A percentile compares a stretch with the other conserved stretches of the same genome.
These are phyloP conservation scores for Tokudaia tokunoshimensis DNA, from an alignment of 2,797 vertebrate genomes.

Conservation along the genomic window DNA sequence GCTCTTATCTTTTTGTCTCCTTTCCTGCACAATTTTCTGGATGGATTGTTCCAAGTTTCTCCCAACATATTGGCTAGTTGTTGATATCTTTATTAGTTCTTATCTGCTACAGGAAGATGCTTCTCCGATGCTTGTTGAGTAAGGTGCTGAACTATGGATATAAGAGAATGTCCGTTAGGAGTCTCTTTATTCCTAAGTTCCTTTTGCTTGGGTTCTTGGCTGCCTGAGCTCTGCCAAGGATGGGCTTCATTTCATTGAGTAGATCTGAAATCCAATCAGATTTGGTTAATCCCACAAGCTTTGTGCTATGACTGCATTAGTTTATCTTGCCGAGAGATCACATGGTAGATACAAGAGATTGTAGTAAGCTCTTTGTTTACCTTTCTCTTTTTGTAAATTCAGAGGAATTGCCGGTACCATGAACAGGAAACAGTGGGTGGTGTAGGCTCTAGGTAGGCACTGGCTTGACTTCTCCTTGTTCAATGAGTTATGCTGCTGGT, in stretches of 20 bases:
- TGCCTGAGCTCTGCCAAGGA: no score
- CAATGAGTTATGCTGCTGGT: not conserved
- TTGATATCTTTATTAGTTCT: not conserved
- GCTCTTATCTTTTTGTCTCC: not conserved
- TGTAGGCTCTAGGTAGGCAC: not conserved
- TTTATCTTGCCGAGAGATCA: not conserved
- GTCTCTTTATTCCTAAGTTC: not conserved
- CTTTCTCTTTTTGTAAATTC: not conserved
- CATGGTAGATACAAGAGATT: no score
- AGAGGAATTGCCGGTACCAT: no score
- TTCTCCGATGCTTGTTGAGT: not conserved
- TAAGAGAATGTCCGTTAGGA: not conserved
- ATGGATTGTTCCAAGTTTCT: not conserved
- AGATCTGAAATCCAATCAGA: not conserved
- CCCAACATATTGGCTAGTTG: not conserved
- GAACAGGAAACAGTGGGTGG: no score
- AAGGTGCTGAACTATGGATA: not conserved
- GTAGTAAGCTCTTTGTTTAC: no score
- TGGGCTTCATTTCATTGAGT: not conserved
- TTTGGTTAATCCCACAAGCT: not conserved
- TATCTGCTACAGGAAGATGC: not conserved
- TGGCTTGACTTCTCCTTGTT: not conserved
- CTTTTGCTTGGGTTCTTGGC: not conserved
- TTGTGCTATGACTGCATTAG: not conserved
- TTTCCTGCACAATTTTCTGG: not conserved